phyloP scores from a whole-genome alignment of 2,888 invertebrate species.

The Lamellibrachia columna region DNA sequence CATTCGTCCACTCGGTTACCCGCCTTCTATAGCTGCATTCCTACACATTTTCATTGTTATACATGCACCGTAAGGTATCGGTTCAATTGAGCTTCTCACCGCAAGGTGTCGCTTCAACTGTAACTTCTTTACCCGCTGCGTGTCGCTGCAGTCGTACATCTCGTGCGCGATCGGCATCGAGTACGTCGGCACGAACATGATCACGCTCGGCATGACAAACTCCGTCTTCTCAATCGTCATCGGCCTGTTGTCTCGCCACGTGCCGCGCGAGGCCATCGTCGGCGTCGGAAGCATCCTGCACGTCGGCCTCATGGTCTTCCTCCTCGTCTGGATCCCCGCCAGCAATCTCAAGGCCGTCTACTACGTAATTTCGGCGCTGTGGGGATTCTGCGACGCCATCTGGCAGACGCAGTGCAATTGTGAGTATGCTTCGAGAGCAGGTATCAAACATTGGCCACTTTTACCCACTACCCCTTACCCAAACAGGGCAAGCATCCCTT shows the following conservation, averaged over 20 bases:
- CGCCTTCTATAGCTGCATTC: background rate
- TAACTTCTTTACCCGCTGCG: background rate
- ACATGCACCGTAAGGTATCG: too few relatives aligned
- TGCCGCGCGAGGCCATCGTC: conserved; percentile 63
- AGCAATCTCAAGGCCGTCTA: conserved; percentile 52
- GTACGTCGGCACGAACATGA: conserved; percentile 64
- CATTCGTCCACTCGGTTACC: too few relatives aligned
- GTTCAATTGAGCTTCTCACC: background rate
- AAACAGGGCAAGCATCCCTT: too few relatives aligned
- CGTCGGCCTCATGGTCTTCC: conserved; percentile 56
- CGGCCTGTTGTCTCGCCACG: conserved; percentile 53
- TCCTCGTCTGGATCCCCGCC: conserved; percentile 63
- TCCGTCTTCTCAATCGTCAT: conserved; percentile 58
- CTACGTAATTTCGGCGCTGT: conserved; percentile 60
- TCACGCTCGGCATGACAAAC: conserved; percentile 61
- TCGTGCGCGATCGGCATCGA: conserved; percentile 61
- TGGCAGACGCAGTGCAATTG: conserved; percentile 66
- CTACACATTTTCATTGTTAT: background rate
- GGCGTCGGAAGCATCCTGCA: conserved; percentile 41
- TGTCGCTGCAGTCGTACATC: conserved; percentile 58
- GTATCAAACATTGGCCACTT: background rate
- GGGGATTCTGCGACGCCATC: conserved; percentile 64
- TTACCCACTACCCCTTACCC: too few relatives aligned
- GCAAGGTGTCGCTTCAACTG: background rate
- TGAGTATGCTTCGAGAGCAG: conserved; percentile 47